phyloP scores from a whole-genome alignment of 2,797 vertebrate species.

The Manis crassicaudata region DNA sequence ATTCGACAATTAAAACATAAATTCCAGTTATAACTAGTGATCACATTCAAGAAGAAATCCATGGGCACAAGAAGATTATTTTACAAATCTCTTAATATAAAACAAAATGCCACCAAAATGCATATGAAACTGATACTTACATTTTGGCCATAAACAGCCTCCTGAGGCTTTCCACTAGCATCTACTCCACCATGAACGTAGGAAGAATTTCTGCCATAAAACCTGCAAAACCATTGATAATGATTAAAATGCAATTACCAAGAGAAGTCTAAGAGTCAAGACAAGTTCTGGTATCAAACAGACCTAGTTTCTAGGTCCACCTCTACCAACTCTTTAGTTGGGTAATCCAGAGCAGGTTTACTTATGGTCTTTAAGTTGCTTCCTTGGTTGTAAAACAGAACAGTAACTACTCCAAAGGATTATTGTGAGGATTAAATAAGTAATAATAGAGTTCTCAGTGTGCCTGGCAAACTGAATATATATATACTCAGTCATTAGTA shows the following conservation, averaged over 20 bases:
- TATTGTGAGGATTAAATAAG: background rate
- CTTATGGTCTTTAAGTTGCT: background rate
- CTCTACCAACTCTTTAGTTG: background rate
- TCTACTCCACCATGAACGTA: constrained; percentile 98
- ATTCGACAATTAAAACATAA: constrained; percentile 8
- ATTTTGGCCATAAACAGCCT: constrained; percentile 98
- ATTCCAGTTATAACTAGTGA: constrained; percentile 10
- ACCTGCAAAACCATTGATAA: constrained; percentile 86
- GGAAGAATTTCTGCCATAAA: constrained; percentile 98
- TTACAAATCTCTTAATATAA: constrained; percentile 28
- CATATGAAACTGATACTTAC: constrained; percentile 86
- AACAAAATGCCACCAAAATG: constrained; percentile 9
- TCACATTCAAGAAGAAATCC: background rate
- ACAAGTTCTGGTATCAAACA: background rate
- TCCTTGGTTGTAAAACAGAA: background rate
- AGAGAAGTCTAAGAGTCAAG: background rate
- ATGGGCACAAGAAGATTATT: background rate
- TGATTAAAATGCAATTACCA: constrained; percentile 8
- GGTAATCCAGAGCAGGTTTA: background rate
- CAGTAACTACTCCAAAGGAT: background rate
- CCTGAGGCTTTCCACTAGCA: constrained; percentile 94
- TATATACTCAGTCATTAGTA: background rate
- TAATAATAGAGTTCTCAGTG: background rate
- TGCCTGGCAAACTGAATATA: background rate
- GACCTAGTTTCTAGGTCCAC: background rate